Evolutionary conservation across 2,888 invertebrate species (phyloP).

Genomic region (Chironomus riparius): DNA sequence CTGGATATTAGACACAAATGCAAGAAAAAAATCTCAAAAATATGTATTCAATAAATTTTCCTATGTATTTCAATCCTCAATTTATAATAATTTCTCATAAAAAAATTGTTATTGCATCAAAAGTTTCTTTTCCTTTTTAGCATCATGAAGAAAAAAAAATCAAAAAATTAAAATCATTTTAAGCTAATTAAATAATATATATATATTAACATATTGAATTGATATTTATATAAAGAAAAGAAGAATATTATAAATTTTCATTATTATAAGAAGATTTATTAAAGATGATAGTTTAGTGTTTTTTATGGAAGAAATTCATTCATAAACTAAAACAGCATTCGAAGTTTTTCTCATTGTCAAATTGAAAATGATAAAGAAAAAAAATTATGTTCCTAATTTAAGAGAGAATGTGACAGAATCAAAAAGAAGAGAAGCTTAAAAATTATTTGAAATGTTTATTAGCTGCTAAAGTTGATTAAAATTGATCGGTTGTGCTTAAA

Average conservation of each 20-base stretch:
- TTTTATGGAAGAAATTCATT: background rate
- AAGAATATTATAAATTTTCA: background rate
- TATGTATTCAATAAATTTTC: too few relatives aligned
- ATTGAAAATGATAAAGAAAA: background rate
- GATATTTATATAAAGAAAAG: background rate
- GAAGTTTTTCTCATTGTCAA: background rate
- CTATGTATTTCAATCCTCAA: too few relatives aligned
- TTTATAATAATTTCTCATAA: too few relatives aligned
- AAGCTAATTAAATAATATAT: too few relatives aligned
- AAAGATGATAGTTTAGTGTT: background rate
- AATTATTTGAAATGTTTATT: background rate
- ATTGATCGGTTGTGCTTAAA: too few relatives aligned
- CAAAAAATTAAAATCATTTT: too few relatives aligned
- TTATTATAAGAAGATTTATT: background rate
- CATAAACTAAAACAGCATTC: background rate
- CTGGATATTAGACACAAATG: background rate
- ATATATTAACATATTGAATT: too few relatives aligned
- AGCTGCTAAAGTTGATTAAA: background rate
- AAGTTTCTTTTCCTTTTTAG: too few relatives aligned
- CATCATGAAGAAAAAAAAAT: too few relatives aligned
- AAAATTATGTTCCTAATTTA: background rate
- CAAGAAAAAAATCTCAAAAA: background rate
- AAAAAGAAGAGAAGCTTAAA: background rate
- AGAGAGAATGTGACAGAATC: too few relatives aligned
- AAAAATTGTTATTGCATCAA: too few relatives aligned